Evolutionary conservation across 1,140 invertebrate genomes (phyloP).

Genomic region (Magallana gigas): DNA sequence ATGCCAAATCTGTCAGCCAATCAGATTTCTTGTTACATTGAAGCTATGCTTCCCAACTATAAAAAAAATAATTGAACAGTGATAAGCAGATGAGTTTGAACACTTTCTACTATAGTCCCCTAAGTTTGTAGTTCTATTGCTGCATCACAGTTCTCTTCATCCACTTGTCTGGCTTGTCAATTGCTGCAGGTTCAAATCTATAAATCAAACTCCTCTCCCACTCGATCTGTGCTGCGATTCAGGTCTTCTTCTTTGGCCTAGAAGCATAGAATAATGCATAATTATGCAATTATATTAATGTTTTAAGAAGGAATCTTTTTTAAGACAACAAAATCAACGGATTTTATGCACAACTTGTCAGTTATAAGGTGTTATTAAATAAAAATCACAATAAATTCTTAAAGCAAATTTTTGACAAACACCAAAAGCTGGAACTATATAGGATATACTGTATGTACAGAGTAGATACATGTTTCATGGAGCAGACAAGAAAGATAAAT

Average conservation of each 20-base stretch:
- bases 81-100: slow-evolving; percentile 18
- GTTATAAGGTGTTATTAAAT: background rate
- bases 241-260: background rate
- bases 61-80: background rate
- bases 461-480: background rate
- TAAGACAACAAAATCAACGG: background rate
- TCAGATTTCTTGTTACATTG: slow-evolving; percentile 22
- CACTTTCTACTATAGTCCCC: slow-evolving; percentile 1
- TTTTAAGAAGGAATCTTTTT: background rate
- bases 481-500: background rate
- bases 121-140: too few species aligned
- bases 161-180: background rate
- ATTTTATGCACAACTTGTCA: background rate
- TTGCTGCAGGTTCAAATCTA: background rate
- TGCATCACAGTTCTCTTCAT: background rate
- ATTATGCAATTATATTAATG: background rate
- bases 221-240: slow-evolving; percentile 19
- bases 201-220: slow-evolving; percentile 35
- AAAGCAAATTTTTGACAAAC: too few species aligned
- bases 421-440: background rate
- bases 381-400: too few species aligned
- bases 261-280: background rate
- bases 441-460: background rate
- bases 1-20: slow-evolving; percentile 22
- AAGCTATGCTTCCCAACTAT: slow-evolving; percentile 27